A percentile compares a stretch with the other conserved stretches of the same genome.
Evolutionary conservation across 2,797 vertebrate genomes (phyloP).

Genomic region (Rousettus madagascariensis): DNA sequence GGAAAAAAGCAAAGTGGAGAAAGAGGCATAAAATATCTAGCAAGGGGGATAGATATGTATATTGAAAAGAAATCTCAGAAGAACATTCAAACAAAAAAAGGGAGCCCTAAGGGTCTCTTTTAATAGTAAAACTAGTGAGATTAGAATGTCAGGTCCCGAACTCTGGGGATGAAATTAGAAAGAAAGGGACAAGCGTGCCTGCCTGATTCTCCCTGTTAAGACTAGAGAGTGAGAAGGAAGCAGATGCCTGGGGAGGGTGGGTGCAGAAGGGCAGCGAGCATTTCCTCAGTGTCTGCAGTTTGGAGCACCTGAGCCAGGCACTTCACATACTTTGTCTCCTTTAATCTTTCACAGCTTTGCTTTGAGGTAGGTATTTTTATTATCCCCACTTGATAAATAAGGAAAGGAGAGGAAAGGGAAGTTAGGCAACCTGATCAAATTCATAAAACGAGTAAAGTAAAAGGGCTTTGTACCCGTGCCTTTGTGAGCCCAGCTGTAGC

Average conservation of each 20-base stretch:
- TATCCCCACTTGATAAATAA: not conserved
- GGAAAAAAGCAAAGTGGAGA: not conserved
- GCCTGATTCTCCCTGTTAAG: not conserved
- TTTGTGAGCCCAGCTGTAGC: not conserved
- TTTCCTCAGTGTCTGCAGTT: not conserved
- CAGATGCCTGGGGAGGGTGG: too few relatives aligned
- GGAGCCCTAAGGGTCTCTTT: not conserved
- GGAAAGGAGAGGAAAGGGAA: not conserved
- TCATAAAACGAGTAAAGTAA: not conserved
- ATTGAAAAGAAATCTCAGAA: not conserved
- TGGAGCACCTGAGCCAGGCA: not conserved
- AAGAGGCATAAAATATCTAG: not conserved
- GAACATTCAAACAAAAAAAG: not conserved
- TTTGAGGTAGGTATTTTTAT: not conserved
- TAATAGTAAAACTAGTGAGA: not conserved
- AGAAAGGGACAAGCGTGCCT: fast-evolving
- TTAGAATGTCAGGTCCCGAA: not conserved
- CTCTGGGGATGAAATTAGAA: not conserved
- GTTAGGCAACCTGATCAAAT: not conserved
- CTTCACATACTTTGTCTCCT: not conserved
- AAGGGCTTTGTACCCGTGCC: not conserved
- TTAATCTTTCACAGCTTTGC: not conserved
- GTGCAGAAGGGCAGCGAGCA: not conserved
- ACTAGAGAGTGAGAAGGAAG: not conserved
- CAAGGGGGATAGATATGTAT: not conserved